Evolutionary conservation across 2,797 vertebrate species (phyloP).

Genomic region (Zalophus californianus): DNA sequence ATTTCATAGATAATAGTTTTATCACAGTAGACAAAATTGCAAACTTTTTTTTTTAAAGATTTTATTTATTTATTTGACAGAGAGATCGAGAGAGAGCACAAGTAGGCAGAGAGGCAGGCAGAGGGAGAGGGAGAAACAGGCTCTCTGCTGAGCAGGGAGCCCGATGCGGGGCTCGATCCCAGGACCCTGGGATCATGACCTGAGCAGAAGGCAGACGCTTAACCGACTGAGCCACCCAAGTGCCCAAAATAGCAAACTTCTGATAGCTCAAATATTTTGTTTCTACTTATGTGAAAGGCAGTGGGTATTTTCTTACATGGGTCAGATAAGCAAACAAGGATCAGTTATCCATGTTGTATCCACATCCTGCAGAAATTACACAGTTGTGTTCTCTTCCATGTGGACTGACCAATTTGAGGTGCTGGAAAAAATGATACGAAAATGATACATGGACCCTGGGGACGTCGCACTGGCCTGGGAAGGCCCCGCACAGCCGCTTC

Average conservation of each 20-base stretch:
- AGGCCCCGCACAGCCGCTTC: too few relatives aligned
- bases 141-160: too few relatives aligned
- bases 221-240: too few relatives aligned
- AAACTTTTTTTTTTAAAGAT: background rate
- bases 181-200: too few relatives aligned
- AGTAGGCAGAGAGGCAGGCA: too few relatives aligned
- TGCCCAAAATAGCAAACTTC: background rate
- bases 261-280: background rate
- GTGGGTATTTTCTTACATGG: background rate
- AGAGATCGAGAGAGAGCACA: too few relatives aligned
- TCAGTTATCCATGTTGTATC: background rate
- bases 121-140: too few relatives aligned
- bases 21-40: background rate
- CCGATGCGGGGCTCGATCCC: too few relatives aligned
- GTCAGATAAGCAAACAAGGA: background rate
- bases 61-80: too few relatives aligned
- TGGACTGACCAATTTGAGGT: background rate
- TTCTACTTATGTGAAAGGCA: background rate
- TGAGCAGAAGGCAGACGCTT: too few relatives aligned
- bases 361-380: background rate
- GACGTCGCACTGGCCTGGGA: too few relatives aligned
- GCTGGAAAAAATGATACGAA: background rate
- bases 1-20: constrained; percentile 8
- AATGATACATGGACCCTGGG: background rate
- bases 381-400: background rate